Base-by-base conservation (phyloP, 1,140 invertebrate species). In the Brachionus rubens region DNA sequence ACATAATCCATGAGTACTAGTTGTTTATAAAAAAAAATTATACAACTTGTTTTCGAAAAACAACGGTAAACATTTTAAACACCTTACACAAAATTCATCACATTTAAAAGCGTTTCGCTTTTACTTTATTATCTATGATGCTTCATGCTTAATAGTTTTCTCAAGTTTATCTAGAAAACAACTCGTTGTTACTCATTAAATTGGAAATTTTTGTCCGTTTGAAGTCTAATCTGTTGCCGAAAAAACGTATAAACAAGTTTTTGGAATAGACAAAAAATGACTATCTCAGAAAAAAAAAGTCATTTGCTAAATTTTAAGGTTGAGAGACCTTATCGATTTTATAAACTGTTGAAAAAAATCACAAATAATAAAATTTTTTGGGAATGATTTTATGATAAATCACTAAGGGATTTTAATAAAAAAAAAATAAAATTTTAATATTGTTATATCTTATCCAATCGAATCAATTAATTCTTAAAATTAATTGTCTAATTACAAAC, bases 91-190 rank as follows among this genome's bases (percentile, higher is more conserved):
- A 59, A 33, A 33, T 59, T 65, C 59, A 65, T 65, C 59, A 65
- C 59, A 14, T 65, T 65, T 65, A 36, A 65, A 65, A 65, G 19
- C n/a, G 43, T 24, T 24, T 30, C 54, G 26, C 16, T 6, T 48
- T 48, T 48, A 1, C 26, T 65, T 65, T 65, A 12, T 65, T 65
- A 65, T 65, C 59, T 65, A 65, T 65, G 59, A 65, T 65, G 59
- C 59, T 65, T 14, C 19, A 65, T 43, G 59, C 59, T 65, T 65
- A 65, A 65, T 65, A 43, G 59, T 43, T 65, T 65, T 59, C 59
- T 43, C 16, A 36, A n/a, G 14, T 62, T 36, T 36, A 62, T 14
- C 30, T 65, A 21, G 36, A 46, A 65, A 65, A 65, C 59, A 65
- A 65, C 33, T 43, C 33, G 43, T n/a, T n/a, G n/a, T n/a, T n/a